Percentiles rank a stretch among this genome's conserved stretches.
Evolutionary conservation across 1,140 invertebrate species (phyloP).

Genomic region (Heliothis subflexa): DNA sequence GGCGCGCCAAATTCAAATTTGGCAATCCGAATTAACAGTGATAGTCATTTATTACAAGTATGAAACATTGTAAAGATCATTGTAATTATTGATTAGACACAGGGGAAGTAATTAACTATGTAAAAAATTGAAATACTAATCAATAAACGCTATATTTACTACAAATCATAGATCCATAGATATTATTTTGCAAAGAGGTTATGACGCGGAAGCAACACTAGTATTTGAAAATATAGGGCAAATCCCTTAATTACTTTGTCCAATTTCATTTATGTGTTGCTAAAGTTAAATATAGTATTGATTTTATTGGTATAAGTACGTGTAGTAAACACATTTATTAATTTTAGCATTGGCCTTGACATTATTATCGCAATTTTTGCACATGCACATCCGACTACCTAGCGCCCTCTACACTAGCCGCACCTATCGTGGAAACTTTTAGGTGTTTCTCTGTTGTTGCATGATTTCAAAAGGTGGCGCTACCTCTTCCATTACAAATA

Average conservation of each 20-base stretch:
- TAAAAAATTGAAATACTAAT: background rate
- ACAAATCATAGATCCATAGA: constrained; percentile 57
- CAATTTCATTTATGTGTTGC: constrained; percentile 4
- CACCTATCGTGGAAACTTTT: constrained; percentile 39
- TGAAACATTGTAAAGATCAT: background rate
- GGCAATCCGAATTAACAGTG: constrained; percentile 53
- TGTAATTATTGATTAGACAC: background rate
- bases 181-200: constrained; percentile 67
- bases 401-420: constrained; percentile 71
- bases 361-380: constrained; percentile 79
- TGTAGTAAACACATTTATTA: constrained; percentile 39
- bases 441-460: constrained; percentile 44
- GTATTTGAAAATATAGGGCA: constrained; percentile 43
- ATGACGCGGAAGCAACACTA: constrained; percentile 62
- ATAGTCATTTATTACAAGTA: constrained; percentile 7
- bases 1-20: constrained; percentile 83
- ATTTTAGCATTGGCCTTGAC: constrained; percentile 79
- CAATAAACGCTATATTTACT: constrained; percentile 42
- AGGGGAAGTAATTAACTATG: background rate
- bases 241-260: background rate
- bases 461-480: constrained; percentile 64
- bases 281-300: background rate
- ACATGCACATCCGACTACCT: constrained; percentile 67
- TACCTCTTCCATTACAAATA: constrained; percentile 55
- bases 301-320: constrained; percentile 7